These are phyloP conservation scores for Gonatopus flavifemur DNA, from an alignment of 1,140 invertebrate species.

Conservation along the genomic window DNA sequence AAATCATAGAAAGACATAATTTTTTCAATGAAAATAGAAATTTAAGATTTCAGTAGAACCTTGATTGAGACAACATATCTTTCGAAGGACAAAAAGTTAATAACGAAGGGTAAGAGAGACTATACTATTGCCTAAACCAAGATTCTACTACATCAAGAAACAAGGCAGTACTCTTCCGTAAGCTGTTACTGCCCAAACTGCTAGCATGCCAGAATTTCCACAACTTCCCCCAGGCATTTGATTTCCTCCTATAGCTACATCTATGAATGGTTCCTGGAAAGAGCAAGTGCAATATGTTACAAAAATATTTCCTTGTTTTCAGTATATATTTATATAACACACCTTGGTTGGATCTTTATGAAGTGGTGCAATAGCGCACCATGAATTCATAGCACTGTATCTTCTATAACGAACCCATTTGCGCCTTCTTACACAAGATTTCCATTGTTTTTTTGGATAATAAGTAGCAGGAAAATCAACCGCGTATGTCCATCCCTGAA, in stretches of 20 bases:
- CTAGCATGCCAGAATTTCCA: conserved; percentile 69
- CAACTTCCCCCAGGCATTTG: conserved; percentile 73
- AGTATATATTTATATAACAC: not conserved
- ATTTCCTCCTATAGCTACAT: conserved; percentile 83
- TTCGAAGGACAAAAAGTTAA: not conserved
- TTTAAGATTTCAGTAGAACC: not conserved
- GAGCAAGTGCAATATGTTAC: not conserved
- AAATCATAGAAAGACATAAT: conserved; percentile 15
- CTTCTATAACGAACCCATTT: conserved; percentile 86
- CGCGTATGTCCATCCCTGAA: conserved; percentile 89
- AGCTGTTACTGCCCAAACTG: conserved; percentile 90
- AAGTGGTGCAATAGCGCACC: conserved; percentile 86
- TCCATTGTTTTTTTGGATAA: conserved; percentile 81
- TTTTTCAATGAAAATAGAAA: not conserved
- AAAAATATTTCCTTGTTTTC: not conserved
- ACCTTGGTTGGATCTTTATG: conserved; percentile 85
- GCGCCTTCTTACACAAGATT: conserved; percentile 84
- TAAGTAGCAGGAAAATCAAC: conserved; percentile 89
- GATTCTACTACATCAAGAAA: conserved; percentile 9
- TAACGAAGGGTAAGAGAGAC: conserved; percentile 4
- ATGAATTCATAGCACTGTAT: conserved; percentile 86
- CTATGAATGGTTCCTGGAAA: conserved; percentile 74
- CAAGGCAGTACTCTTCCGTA: conserved; percentile 73
- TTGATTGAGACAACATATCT: not conserved
- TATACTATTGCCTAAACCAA: conserved; percentile 11